A percentile compares a stretch with the other conserved stretches of the same genome.
These are phyloP conservation scores for Rhynchotus rufescens DNA, from an alignment of 2,797 vertebrate species.

Conservation along the genomic window DNA sequence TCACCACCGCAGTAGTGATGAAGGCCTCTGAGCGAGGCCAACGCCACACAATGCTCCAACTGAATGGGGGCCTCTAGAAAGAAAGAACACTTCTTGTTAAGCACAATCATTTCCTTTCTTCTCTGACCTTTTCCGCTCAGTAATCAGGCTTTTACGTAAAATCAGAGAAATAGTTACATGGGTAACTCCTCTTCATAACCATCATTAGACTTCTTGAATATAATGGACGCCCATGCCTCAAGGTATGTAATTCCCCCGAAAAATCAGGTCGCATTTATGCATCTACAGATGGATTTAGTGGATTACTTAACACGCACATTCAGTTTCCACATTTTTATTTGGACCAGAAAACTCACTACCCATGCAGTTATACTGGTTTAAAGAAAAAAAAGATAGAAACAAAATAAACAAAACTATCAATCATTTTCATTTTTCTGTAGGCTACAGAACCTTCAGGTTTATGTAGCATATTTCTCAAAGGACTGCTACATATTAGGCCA, in stretches of 20 bases:
- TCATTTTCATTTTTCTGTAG: neutral
- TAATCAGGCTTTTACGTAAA: neutral
- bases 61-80: accelerated
- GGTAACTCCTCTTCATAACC: neutral
- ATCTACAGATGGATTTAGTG: neutral
- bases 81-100: neutral
- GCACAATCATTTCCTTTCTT: neutral
- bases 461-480: neutral
- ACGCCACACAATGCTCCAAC: neutral
- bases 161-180: neutral
- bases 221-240: neutral
- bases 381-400: too few relatives aligned
- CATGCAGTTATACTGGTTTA: neutral
- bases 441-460: neutral
- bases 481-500: neutral
- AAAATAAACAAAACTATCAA: neutral
- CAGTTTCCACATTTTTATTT: neutral
- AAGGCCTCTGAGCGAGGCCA: neutral
- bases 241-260: neutral
- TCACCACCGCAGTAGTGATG: neutral
- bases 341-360: neutral
- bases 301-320: neutral
- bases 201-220: neutral
- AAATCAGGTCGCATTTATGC: neutral
- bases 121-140: neutral